Evolutionary conservation across 2,888 invertebrate genomes (phyloP).

Genomic region (Epinotia brunnichana): DNA sequence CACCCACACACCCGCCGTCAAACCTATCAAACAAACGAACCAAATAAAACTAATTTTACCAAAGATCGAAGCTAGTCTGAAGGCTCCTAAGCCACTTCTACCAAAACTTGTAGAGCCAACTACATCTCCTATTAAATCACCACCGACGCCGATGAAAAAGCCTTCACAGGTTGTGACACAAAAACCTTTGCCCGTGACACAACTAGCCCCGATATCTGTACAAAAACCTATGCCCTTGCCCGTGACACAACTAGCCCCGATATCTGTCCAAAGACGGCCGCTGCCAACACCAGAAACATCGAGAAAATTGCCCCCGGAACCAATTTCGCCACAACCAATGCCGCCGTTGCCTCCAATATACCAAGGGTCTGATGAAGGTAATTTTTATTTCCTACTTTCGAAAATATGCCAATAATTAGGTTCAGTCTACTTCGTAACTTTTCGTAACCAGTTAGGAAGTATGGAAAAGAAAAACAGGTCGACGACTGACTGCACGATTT

Average conservation of each 20-base stretch:
- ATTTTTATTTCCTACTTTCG: background rate
- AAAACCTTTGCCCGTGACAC: background rate
- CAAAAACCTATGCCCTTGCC: background rate
- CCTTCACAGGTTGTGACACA: background rate
- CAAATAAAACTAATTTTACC: constrained; percentile 12
- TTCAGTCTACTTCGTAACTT: background rate
- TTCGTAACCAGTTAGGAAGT: background rate
- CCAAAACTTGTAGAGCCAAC: background rate
- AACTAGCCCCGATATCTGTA: background rate
- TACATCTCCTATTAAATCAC: background rate
- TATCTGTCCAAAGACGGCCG: background rate
- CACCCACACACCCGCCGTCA: no score
- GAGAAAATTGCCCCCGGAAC: background rate
- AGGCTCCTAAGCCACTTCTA: background rate
- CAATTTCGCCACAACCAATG: background rate
- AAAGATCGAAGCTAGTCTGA: constrained; percentile 32
- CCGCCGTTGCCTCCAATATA: background rate
- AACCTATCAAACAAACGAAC: background rate
- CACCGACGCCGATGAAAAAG: background rate
- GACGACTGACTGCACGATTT: no score
- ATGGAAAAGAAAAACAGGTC: background rate
- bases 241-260: background rate
- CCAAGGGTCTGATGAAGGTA: background rate
- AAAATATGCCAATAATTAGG: background rate
- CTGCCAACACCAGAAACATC: constrained; percentile 1